Evolutionary conservation across 2,797 vertebrate species (phyloP).

Genomic region (Ispidina lecontei): DNA sequence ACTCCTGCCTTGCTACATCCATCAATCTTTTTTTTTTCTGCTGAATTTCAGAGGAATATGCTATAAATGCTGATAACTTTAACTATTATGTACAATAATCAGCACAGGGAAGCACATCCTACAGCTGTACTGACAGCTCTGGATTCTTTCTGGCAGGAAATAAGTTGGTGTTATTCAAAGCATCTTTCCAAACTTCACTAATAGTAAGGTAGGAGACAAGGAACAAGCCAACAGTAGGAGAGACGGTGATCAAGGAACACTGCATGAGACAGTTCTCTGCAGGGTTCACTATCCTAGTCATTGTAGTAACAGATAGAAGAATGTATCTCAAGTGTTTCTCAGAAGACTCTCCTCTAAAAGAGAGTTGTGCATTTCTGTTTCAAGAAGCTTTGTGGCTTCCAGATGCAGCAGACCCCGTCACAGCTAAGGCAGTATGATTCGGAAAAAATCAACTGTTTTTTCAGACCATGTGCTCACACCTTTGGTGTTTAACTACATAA

Average conservation of each 20-base stretch:
- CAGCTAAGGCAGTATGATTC: neutral
- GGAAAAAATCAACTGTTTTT: neutral
- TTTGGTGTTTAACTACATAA: neutral
- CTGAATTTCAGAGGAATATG: neutral
- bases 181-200: neutral
- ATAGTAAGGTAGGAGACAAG: neutral
- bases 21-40: neutral
- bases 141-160: neutral
- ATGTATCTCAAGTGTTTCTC: neutral
- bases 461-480: neutral
- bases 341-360: neutral
- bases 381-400: neutral
- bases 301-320: neutral
- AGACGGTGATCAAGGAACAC: neutral
- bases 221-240: neutral
- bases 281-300: neutral
- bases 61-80: neutral
- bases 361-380: neutral
- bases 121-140: neutral
- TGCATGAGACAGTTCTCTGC: neutral
- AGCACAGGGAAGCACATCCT: neutral
- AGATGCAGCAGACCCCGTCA: neutral
- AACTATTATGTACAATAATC: neutral
- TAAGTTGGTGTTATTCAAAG: neutral
- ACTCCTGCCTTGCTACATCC: neutral